Base-by-base conservation (phyloP, 2,113 vertebrate genomes). In the Anser cygnoides region DNA sequence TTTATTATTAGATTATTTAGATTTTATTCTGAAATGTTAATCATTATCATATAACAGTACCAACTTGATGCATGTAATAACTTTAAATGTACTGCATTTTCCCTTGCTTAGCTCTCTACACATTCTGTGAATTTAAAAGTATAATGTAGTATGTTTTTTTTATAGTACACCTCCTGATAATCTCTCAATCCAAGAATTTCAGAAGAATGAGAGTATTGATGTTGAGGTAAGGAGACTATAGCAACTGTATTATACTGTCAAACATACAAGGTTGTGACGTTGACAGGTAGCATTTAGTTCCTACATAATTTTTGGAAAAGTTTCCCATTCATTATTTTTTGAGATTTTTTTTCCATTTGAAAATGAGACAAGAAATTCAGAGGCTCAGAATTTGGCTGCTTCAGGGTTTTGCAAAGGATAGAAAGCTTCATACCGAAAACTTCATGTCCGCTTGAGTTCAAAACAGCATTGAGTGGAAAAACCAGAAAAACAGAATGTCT, bases 151-250 rank as follows among this genome's bases (percentile, higher is more conserved):
- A 3, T 95, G 74, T 90, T 96, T 95, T 71, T 95, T 98, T 98
- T 98, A 94, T 92, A 99, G 99, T 98, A 98, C 98, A 93, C 99
- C 99, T 95, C 99, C 99, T 89, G 99, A 99, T 98, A 99, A 99
- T 97, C 97, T 99, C 83, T 99, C 99, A 83, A 99, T 99, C 98
- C 99, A 99, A 98, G 99, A 99, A 93, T 99, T 99, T 98, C 99
- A 99, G 97, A 99, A 99, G 98, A 99, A 99, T 94, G 99, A 99
- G 98, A 98, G 97, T 91, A 98, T 99, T 94, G 99, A 99, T 96
- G 99, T 99, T 54, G 99, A 99, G 98, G 99, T 99, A 95, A 98
- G 98, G 25, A 97, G 77, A 72, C 46, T 79, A 5, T 52, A 84
- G 49, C 13, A 67, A 63, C 75, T 68, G 31, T 67, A 20, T 39